Evolutionary conservation across 2,888 invertebrate species (phyloP), one percentile per base, ranked within the genome.

Genomic region (Melikaiella ostensackeni): DNA sequence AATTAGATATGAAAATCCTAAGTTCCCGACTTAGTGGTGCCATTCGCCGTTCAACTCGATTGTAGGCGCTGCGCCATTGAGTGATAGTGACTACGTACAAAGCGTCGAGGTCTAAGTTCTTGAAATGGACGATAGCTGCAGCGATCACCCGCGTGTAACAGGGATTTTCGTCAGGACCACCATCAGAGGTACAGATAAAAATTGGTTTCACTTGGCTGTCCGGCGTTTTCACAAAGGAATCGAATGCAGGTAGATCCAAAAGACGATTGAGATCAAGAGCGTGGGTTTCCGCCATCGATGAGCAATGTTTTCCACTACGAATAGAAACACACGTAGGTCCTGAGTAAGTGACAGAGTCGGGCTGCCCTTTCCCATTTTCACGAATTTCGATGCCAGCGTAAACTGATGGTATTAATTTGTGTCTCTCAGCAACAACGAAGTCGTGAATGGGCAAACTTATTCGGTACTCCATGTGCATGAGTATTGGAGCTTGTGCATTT

Each of bases 301-400:
- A 81, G 55, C 77, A 79, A 73, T 87, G 86, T 76, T 89, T 89
- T 1, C 84, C 87, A 70, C 82, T 82, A 19, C 88, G 63, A 21
- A 90, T 85, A 30, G 90, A 86, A 42, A 92, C 84, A n/a, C 84
- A 90, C 75, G 91, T 92, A 64, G 92, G 91, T 24, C 91, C 92
- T 77, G 84, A 86, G 78, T 89, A 90, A 50, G 84, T 76, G 50
- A 91, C 89, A 76, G 89, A 88, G 85, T 89, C 77, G 77, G 84
- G 82, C 74, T 83, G 77, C 75, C 88, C 87, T 79, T 84, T 50
- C 70, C 78, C 80, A 79, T 86, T 81, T 33, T 77, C 50, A 62
- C 84, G 82, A 11, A 89, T 84, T 73, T 74, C 74, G 63, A 86
- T 81, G 33, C 80, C 85, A 30, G 86, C 89, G 80, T 89, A 87